Conservation (phyloP, 2,113 vertebrate species). For the Tinamus guttatus region DNA sequence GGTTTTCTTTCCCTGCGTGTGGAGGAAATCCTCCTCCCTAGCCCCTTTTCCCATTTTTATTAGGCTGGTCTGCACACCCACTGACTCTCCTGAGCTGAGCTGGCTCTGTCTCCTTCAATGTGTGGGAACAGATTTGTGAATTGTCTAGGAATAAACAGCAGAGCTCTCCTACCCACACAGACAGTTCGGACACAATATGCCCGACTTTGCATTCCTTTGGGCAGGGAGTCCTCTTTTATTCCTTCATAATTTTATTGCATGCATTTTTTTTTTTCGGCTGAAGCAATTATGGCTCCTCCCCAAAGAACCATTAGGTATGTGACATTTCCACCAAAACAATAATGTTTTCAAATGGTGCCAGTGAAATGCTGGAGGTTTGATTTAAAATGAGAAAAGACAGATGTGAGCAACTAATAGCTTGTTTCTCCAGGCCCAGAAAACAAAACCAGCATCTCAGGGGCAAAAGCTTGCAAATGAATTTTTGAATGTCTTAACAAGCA, state of each 20-base stretch:
- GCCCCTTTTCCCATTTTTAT: neutral
- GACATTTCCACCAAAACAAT: slow-evolving; percentile 45
- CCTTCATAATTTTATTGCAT: neutral
- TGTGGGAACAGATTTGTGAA: neutral
- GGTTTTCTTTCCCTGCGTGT: neutral
- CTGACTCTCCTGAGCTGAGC: neutral
- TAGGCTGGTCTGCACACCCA: neutral
- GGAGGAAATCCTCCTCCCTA: neutral
- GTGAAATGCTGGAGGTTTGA: neutral
- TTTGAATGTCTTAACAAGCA: neutral
- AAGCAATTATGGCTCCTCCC: neutral
- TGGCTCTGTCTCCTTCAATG: neutral
- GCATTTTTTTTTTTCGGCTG: neutral
- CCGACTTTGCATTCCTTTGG: neutral
- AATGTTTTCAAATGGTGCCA: slow-evolving; percentile 7
- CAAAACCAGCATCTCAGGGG: neutral
- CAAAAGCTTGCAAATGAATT: neutral
- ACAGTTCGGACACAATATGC: neutral
- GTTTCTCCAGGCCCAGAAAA: neutral
- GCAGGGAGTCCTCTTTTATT: neutral
- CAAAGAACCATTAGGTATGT: neutral
- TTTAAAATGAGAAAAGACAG: neutral
- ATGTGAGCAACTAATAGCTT: neutral
- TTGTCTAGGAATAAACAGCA: neutral
- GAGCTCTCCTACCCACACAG: neutral